These are phyloP conservation scores for Vannuccia rotundouncinata DNA, from an alignment of 2,888 invertebrate genomes.

Conservation along the genomic window DNA sequence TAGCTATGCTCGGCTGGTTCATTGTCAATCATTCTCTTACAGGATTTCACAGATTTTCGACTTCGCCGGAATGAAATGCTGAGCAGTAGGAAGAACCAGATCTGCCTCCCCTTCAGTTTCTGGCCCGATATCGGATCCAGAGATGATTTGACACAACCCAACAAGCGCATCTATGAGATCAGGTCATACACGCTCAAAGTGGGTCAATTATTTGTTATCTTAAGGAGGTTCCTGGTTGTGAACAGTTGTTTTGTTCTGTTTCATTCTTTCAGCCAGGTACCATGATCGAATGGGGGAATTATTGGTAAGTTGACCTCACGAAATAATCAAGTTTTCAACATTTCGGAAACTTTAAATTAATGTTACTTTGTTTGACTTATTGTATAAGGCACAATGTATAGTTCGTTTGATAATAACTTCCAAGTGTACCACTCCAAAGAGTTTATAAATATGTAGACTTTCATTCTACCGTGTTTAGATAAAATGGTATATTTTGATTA, in stretches of 20 bases:
- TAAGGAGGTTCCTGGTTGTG: no score
- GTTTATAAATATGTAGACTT: no score
- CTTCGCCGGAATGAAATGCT: conserved; percentile 58
- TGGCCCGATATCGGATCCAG: conserved; percentile 78
- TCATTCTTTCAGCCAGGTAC: conserved; percentile 70
- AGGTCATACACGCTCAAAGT: conserved; percentile 72
- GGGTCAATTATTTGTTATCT: not conserved
- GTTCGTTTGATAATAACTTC: no score
- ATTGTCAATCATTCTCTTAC: conserved; percentile 42
- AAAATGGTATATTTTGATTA: no score
- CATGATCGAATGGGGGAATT: conserved; percentile 99
- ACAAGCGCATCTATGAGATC: conserved; percentile 78
- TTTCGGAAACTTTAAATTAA: no score
- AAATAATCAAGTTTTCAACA: no score
- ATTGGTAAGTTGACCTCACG: no score
- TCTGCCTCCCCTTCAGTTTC: conserved; percentile 88
- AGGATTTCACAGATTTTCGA: conserved; percentile 52
- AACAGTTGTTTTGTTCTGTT: conserved; percentile 17
- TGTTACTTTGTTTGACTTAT: no score
- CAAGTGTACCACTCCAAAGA: no score
- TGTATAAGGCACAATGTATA: no score
- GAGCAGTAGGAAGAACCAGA: conserved; percentile 80
- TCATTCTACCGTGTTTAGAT: no score
- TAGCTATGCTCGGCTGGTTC: no score
- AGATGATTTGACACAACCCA: not conserved